These are phyloP conservation scores for Galerucella nymphaeae DNA, from an alignment of 2,888 invertebrate species.

Conservation along the genomic window DNA sequence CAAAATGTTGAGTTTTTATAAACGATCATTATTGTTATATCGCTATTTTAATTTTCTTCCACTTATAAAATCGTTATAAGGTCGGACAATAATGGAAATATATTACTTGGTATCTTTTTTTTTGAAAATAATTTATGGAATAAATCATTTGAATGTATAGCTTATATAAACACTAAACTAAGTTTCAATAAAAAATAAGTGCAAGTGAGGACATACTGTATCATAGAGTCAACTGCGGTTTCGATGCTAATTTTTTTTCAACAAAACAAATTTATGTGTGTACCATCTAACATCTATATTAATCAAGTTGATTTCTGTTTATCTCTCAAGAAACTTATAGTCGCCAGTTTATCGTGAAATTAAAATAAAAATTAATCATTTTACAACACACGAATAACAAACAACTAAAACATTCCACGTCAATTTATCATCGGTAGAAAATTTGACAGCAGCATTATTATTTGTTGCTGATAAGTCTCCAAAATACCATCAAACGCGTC, in stretches of 20 bases:
- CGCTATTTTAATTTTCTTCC: background rate
- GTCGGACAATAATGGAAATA: background rate
- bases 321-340: background rate
- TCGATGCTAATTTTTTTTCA: no score
- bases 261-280: no score
- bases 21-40: background rate
- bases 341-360: no score
- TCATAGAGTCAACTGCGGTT: no score
- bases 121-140: no score
- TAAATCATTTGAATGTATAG: no score
- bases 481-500: background rate
- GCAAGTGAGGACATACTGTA: no score
- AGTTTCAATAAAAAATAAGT: no score
- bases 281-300: background rate
- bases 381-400: background rate
- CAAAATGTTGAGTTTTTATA: slow-evolving; percentile 19
- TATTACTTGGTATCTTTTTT: no score
- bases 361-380: background rate
- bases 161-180: no score
- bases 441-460: background rate
- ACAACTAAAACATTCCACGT: background rate
- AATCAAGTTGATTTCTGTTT: background rate
- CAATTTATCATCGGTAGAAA: background rate
- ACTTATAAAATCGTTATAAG: background rate
- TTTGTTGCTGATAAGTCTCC: background rate